Base-by-base conservation (phyloP, 2,888 invertebrate species). In the Eupithecia inturbata region DNA sequence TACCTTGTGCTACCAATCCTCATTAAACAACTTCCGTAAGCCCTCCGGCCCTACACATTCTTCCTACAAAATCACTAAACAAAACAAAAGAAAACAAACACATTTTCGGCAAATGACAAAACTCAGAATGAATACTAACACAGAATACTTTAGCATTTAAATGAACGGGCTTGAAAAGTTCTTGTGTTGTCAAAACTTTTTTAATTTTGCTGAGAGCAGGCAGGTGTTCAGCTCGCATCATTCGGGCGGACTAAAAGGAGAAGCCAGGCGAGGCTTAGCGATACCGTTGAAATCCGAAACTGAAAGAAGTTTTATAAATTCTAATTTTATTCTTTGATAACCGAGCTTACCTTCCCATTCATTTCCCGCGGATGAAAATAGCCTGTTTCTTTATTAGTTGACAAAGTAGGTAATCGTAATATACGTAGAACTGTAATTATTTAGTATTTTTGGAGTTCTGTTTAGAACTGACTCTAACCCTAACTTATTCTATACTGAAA, bases 141-240 rank as follows among this genome's bases (percentile, higher is more conserved):
- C 83, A 81, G 89, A 90, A 91, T 91, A 89, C 89, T 89, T 91
- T 90, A 91, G 90, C 89, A 92, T 92, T 92, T 92, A 91, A 92
- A 92, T 91, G 91, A 91, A 91, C 85, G 91, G 87, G 88, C 89
- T 88, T 89, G 81, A 84, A 81, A 88, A 90, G 85, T 88, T 89
- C 84, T 85, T 85, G 86, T 89, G 89, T 91, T 86, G 86, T 86
- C 85, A 85, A 89, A 93, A 94, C 92, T 94, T 94, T 94, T 93
- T 93, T 94, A 94, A 94, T 94, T 93, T 93, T 88, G 91, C 85
- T 87, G 89, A 88, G 90, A 90, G 90, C 82, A 87, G 85, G 89
- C 93, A 93, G 93, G 93, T 93, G 93, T 88, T 87, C 84, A 79
- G 82, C 86, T 85, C 86, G 88, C 89, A 91, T 92, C 92, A 89